Percentiles rank a stretch among this genome's conserved stretches.
These are phyloP conservation scores for Mercenaria mercenaria DNA, from an alignment of 1,140 invertebrate genomes.

Conservation along the genomic window DNA sequence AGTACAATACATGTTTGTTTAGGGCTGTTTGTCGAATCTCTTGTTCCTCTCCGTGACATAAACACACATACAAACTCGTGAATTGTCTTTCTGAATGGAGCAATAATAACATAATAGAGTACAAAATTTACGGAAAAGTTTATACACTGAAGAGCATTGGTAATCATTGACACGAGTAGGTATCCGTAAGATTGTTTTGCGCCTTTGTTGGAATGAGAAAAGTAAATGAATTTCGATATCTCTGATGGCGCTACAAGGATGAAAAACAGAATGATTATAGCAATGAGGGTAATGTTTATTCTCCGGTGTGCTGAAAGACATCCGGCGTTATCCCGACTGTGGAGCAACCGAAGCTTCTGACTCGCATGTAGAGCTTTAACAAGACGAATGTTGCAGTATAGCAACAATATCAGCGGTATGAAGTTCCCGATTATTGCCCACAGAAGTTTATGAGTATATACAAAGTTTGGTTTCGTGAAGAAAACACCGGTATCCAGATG, in stretches of 20 bases:
- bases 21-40: slow-evolving; percentile 70
- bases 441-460: slow-evolving; percentile 75
- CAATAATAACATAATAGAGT: slow-evolving; percentile 76
- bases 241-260: slow-evolving; percentile 81
- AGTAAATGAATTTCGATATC: slow-evolving; percentile 77
- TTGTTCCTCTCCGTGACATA: slow-evolving; percentile 47
- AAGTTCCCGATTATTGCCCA: slow-evolving; percentile 82
- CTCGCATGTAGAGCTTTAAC: slow-evolving; percentile 73
- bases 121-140: slow-evolving; percentile 79
- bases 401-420: slow-evolving; percentile 75
- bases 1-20: slow-evolving; percentile 74
- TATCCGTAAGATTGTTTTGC: slow-evolving; percentile 52
- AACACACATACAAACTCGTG: slow-evolving; percentile 75
- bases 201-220: slow-evolving; percentile 63
- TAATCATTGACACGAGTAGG: slow-evolving; percentile 68
- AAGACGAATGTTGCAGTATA: slow-evolving; percentile 80
- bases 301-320: slow-evolving; percentile 73
- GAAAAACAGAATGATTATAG: slow-evolving; percentile 81
- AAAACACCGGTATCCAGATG: slow-evolving; percentile 32
- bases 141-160: slow-evolving; percentile 74
- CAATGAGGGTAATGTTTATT: slow-evolving; percentile 80
- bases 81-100: slow-evolving; percentile 73
- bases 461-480: slow-evolving; percentile 67
- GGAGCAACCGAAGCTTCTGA: slow-evolving; percentile 69
- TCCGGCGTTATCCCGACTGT: slow-evolving; percentile 71